Evolutionary conservation across 64 coral and sea anemone genomes (phyloP), one percentile per base, ranked within the genome.

Genomic region (Exaiptasia diaphana): DNA sequence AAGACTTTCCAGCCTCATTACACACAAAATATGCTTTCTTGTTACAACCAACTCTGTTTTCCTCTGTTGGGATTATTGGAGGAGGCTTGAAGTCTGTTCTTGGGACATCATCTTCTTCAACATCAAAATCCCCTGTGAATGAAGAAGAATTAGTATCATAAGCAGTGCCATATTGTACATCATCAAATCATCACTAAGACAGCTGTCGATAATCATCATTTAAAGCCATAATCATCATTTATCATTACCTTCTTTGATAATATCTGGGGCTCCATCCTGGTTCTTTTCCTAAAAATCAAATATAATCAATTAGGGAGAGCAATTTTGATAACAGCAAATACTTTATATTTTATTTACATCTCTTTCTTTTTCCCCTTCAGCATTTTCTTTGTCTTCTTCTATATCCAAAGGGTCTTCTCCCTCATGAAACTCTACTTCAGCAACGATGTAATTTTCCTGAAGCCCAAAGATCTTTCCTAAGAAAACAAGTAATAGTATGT

Each of bases 1-100:
- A 97, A 1, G 49, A 17, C 36, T 77, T 82, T 29, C 93, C 93
- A 79, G 93, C 93, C 80, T 97, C 83, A 83, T 82, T 97, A 56
- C 78, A 97, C 22, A 91, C 82, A 91, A 97, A 97, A 63, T 97
- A 97, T 50, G 87, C 86, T 74, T 97, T 97, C 59, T 97, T 97
- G 68, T 97, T 97, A 50, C 93, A 97, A 20, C 93, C 93, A 64
- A 53, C 76, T 91, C 88, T 83, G 57, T 55, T 83, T 18, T 97
- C 78, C 73, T 97, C 93, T 65, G 74, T 78, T 28, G 93, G 88
- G 73, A 91, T 91, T 5, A 45, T 26, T 18, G 83, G 35, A 12
- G 93, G 89, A 70, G 93, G 78, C 73, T 97, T 97, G 53, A 79
- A 97, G 8, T 97, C 93, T 68, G 93, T 27, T 58, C 78, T 86